phyloP scores from a whole-genome alignment of 2,888 invertebrate genomes.

The Ophion ventricosus region DNA sequence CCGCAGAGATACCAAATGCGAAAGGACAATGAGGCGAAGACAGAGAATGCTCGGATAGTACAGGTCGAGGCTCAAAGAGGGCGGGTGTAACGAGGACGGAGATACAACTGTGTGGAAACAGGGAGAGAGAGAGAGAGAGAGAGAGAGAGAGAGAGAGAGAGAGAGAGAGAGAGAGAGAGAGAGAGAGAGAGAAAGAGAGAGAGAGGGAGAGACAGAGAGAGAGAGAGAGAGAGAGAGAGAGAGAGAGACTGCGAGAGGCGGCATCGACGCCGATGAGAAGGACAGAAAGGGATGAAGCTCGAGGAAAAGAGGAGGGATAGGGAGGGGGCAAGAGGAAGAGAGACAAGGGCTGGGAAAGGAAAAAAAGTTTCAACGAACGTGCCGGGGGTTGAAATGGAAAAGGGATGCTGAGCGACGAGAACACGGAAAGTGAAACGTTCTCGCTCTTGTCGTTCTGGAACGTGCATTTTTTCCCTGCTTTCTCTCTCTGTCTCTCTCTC shows the following conservation, averaged over 20 bases:
- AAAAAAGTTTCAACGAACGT: not conserved
- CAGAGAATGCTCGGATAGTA: slow-evolving; percentile 47
- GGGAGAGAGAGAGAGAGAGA: not conserved
- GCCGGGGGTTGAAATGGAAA: slow-evolving; percentile 9
- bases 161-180: not conserved
- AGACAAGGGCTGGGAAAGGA: not conserved
- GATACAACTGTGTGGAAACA: not conserved
- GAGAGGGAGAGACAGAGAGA: not conserved
- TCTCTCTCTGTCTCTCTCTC: too few relatives aligned
- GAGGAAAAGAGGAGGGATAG: not conserved
- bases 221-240: not conserved
- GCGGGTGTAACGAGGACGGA: slow-evolving; percentile 39
- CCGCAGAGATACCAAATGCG: slow-evolving; percentile 18
- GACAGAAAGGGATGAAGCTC: too few relatives aligned
- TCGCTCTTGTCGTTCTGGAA: slow-evolving; percentile 63
- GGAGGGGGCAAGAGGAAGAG: not conserved
- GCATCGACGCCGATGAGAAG: too few relatives aligned
- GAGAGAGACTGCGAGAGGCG: not conserved
- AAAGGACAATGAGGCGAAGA: slow-evolving; percentile 51
- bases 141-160: not conserved
- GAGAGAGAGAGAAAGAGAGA: not conserved
- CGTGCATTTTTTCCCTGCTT: slow-evolving; percentile 1
- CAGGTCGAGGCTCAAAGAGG: slow-evolving; percentile 36
- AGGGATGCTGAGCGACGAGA: slow-evolving; percentile 48
- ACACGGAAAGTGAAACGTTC: slow-evolving; percentile 37